Conservation (phyloP, 2,113 vertebrate species). For the Prunella fulvescens region DNA sequence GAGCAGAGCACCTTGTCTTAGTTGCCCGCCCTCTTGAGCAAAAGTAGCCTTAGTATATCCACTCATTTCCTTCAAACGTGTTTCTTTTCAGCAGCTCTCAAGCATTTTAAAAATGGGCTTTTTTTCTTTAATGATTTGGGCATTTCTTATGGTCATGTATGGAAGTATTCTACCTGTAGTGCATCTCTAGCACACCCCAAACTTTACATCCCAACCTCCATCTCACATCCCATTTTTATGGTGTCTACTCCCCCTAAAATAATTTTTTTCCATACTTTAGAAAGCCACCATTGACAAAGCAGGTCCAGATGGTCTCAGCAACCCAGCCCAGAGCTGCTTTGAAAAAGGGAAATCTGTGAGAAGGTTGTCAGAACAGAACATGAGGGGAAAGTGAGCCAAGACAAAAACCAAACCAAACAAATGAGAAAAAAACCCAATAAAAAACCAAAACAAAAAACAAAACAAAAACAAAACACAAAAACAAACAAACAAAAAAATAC, state of each 20-base stretch:
- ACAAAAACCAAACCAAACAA: neutral
- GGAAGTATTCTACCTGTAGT: neutral
- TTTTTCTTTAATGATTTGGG: neutral
- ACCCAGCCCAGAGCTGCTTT: neutral
- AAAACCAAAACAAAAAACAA: too few species aligned
- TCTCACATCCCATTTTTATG: neutral
- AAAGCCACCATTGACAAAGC: neutral
- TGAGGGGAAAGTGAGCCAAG: neutral
- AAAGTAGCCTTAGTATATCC: neutral
- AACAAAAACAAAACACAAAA: too few species aligned
- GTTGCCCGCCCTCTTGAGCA: neutral
- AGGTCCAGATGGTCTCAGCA: rapidly evolving
- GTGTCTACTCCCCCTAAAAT: neutral
- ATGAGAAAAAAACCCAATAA: neutral
- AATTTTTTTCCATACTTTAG: neutral
- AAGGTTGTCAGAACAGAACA: neutral
- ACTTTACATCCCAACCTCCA: neutral
- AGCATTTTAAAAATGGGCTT: neutral
- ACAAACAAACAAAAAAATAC: neutral
- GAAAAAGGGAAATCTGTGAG: neutral
- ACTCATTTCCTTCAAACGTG: neutral
- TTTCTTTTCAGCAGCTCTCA: neutral
- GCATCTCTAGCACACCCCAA: neutral
- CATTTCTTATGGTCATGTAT: rapidly evolving
- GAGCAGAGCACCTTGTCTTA: neutral